phyloP scores from a whole-genome alignment of 2,113 vertebrate species.

The Butorides virescens region DNA sequence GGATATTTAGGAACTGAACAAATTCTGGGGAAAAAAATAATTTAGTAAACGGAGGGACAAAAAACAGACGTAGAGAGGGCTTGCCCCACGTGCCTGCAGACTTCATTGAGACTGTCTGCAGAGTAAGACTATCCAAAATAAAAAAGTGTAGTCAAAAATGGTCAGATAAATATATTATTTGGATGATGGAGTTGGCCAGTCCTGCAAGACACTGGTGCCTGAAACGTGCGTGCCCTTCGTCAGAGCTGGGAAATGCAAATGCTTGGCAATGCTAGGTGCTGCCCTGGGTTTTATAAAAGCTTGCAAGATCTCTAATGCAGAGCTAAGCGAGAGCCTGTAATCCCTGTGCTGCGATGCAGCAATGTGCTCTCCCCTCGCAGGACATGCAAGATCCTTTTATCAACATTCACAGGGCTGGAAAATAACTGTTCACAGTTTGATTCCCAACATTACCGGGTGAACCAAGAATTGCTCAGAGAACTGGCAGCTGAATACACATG shows the following conservation, averaged over 20 bases:
- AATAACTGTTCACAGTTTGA: constrained; percentile 60
- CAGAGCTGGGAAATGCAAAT: constrained; percentile 15
- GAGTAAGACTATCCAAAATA: neutral
- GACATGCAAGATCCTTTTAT: constrained; percentile 62
- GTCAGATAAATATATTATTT: neutral
- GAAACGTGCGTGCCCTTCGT: fast-evolving
- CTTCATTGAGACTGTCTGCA: neutral
- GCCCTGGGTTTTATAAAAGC: neutral
- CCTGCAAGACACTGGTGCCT: neutral
- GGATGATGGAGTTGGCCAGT: neutral
- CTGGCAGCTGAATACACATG: constrained; percentile 50
- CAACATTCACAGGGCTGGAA: constrained; percentile 50
- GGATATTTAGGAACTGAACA: neutral
- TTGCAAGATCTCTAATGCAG: constrained; percentile 7
- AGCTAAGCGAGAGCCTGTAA: constrained; percentile 29
- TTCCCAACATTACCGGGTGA: constrained; percentile 7
- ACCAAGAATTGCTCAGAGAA: constrained; percentile 43
- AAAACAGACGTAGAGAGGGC: neutral
- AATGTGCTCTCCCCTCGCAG: constrained; percentile 11
- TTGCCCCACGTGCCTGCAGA: neutral
- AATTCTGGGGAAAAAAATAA: neutral
- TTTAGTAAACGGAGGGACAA: neutral
- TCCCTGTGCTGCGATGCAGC: constrained; percentile 26
- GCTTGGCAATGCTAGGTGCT: neutral
- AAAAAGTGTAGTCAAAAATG: neutral